A percentile compares a stretch with the other conserved stretches of the same genome.
phyloP scores from a whole-genome alignment of 2,888 invertebrate species.

The Suillia variegata region DNA sequence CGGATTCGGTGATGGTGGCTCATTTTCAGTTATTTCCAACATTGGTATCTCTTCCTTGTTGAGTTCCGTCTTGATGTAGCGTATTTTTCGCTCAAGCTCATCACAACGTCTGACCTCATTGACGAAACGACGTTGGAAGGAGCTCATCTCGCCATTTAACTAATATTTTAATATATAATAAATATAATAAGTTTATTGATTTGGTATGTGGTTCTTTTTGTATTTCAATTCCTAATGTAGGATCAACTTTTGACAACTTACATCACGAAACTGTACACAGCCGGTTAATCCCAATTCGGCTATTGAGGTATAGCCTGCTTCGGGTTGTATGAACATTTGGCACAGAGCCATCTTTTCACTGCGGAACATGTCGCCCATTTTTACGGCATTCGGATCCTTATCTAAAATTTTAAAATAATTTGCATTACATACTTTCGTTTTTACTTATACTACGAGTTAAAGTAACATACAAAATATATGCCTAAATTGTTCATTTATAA shows the following conservation, averaged over 20 bases:
- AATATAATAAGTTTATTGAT: not conserved
- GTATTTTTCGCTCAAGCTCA: slow-evolving; percentile 80
- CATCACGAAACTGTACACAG: slow-evolving; percentile 93
- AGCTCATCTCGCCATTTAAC: slow-evolving; percentile 78
- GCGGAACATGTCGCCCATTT: slow-evolving; percentile 82
- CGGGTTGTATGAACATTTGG: slow-evolving; percentile 95
- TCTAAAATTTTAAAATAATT: too few relatives aligned
- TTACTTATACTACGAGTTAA: too few relatives aligned
- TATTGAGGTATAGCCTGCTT: slow-evolving; percentile 91
- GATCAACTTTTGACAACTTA: too few relatives aligned
- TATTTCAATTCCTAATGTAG: not conserved
- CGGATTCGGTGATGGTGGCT: slow-evolving; percentile 74
- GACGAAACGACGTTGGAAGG: slow-evolving; percentile 84
- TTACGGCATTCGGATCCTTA: slow-evolving; percentile 10
- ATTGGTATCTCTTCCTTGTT: slow-evolving; percentile 75
- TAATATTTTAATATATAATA: slow-evolving; percentile 47
- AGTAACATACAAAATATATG: too few relatives aligned
- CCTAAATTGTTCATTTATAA: too few relatives aligned
- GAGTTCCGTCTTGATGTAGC: slow-evolving; percentile 80
- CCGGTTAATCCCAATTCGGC: slow-evolving; percentile 94
- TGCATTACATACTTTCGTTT: too few relatives aligned
- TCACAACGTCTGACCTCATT: slow-evolving; percentile 83
- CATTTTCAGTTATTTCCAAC: slow-evolving; percentile 67
- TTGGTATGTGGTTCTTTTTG: not conserved
- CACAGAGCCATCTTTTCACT: slow-evolving; percentile 91